These are phyloP conservation scores for Sarcophaga subvicina DNA, from an alignment of 2,888 invertebrate genomes.

Conservation along the genomic window DNA sequence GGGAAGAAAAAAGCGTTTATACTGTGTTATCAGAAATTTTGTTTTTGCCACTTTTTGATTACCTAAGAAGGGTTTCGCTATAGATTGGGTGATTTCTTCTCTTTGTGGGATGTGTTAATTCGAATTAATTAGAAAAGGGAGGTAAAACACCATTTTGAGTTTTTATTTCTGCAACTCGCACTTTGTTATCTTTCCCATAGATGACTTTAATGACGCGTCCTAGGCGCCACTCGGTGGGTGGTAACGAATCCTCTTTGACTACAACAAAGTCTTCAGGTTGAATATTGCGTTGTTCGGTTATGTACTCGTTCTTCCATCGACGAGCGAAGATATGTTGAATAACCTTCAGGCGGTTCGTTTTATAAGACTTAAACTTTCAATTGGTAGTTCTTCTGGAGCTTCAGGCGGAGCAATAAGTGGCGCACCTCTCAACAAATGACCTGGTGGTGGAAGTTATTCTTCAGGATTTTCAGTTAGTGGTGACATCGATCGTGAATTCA, in stretches of 20 bases:
- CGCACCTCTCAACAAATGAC: constrained; percentile 29
- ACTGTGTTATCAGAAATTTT: not conserved
- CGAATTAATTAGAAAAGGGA: not conserved
- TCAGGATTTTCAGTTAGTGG: constrained; percentile 42
- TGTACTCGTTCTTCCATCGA: constrained; percentile 5
- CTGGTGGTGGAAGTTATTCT: constrained; percentile 37
- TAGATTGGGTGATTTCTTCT: not conserved
- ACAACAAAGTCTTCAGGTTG: constrained; percentile 25
- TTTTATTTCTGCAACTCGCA: constrained; percentile 26
- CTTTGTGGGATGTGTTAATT: no score
- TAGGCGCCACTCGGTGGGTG: constrained; percentile 15
- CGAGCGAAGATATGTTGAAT: not conserved
- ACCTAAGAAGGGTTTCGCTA: not conserved
- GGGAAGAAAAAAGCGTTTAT: not conserved
- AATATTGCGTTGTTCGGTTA: not conserved
- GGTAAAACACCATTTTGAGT: constrained; percentile 16
- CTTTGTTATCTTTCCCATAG: constrained; percentile 18
- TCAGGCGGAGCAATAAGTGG: constrained; percentile 2
- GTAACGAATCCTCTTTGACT: constrained; percentile 13
- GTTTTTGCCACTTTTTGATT: not conserved
- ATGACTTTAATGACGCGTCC: constrained; percentile 15
- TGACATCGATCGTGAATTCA: constrained; percentile 20
- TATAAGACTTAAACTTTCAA: no score
- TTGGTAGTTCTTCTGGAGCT: no score
- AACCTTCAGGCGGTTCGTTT: no score